phyloP scores from a whole-genome alignment of 2,888 invertebrate species.

The Tholera decimalis region DNA sequence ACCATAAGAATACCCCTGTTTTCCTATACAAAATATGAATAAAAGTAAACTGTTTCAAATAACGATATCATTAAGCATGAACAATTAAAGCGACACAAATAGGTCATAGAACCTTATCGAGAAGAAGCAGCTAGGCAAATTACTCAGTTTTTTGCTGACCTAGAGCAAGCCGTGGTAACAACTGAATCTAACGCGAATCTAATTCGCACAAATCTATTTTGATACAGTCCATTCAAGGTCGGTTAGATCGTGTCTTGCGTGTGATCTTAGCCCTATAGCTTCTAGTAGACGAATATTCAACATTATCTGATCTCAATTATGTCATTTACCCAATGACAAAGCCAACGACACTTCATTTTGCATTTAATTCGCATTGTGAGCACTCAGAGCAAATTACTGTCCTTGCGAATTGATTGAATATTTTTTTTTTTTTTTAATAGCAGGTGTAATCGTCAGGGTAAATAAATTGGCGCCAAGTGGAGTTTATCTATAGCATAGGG shows the following conservation, averaged over 20 bases:
- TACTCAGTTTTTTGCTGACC: slow-evolving; percentile 23
- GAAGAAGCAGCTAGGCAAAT: slow-evolving; percentile 6
- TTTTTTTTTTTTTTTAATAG: not conserved
- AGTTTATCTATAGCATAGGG: not conserved
- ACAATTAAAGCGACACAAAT: slow-evolving; percentile 32
- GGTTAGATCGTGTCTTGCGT: slow-evolving; percentile 42
- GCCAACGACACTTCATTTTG: not conserved
- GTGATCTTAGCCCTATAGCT: slow-evolving; percentile 19
- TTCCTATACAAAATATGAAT: too few species aligned
- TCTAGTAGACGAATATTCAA: slow-evolving; percentile 23
- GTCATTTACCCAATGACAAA: slow-evolving; percentile 17
- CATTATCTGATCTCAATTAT: slow-evolving; percentile 34
- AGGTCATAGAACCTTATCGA: slow-evolving; percentile 28
- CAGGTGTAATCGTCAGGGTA: too few species aligned
- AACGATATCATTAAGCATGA: slow-evolving; percentile 12
- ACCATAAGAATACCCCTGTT: too few species aligned
- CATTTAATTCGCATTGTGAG: slow-evolving; percentile 17
- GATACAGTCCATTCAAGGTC: slow-evolving; percentile 64
- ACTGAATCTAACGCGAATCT: slow-evolving; percentile 38
- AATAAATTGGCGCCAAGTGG: not conserved
- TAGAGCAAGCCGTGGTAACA: slow-evolving; percentile 14
- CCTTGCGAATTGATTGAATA: not conserved
- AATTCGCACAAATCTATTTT: slow-evolving; percentile 68
- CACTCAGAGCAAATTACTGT: not conserved
- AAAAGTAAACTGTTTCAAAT: slow-evolving; percentile 18